Evolutionary conservation across 2,888 invertebrate genomes (phyloP).

Genomic region (Epicampocera succincta): DNA sequence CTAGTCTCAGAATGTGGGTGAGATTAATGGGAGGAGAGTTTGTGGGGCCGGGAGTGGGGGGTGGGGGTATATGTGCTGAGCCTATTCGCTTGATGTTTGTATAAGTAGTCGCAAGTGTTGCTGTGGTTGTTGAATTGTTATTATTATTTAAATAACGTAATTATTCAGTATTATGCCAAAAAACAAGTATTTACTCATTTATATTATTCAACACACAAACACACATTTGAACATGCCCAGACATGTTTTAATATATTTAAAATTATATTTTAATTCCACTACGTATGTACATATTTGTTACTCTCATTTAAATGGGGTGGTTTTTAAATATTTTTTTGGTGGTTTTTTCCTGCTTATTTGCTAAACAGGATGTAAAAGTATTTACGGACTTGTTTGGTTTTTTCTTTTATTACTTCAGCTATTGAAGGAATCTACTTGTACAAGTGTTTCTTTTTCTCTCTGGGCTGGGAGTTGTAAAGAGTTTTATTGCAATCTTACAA

Average conservation of each 20-base stretch:
- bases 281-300: constrained; percentile 16
- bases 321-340: background rate
- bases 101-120: constrained; percentile 49
- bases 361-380: constrained; percentile 22
- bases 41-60: too few relatives aligned
- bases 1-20: background rate
- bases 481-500: too few relatives aligned
- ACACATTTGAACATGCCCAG: background rate
- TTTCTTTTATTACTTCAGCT: too few relatives aligned
- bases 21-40: too few relatives aligned
- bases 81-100: constrained; percentile 35
- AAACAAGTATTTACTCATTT: constrained; percentile 61
- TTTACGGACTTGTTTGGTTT: too few relatives aligned
- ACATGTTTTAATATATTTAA: background rate
- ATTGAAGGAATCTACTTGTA: background rate
- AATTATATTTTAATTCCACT: background rate
- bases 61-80: background rate
- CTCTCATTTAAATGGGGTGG: constrained; percentile 1
- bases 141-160: constrained; percentile 69
- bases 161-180: constrained; percentile 65
- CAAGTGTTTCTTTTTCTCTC: background rate
- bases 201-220: constrained; percentile 13
- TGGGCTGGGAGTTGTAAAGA: too few relatives aligned
- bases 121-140: constrained; percentile 56
- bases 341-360: background rate